Base-by-base conservation (phyloP, 2,113 vertebrate species). In the Odontesthes bonariensis region DNA sequence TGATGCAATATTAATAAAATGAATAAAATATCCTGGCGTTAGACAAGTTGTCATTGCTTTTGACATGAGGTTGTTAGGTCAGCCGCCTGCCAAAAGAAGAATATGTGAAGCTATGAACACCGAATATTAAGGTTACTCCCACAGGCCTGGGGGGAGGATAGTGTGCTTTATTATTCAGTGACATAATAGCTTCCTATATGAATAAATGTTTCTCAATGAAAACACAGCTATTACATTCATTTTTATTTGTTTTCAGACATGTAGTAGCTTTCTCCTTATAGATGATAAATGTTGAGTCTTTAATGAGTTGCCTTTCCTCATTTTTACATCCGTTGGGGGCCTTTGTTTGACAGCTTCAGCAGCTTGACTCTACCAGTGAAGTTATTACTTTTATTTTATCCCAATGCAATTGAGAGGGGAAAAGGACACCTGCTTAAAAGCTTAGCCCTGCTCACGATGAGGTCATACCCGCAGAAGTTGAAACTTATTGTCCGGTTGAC, bases 1-100 rank as follows among this genome's bases (percentile, higher is more conserved):
- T 81, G 55, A 86, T 89, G 81, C 64, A 88, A 84, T 83, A 79
- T 88, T 89, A 86, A 91, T 86, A 83, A 49, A 83, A 87, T 87
- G 66, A 88, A 89, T 86, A 86, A 86, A 90, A 85, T 87, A 89
- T 86, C 58, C 49, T 17, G 0, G 42, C 65, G 68, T 90, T 77
- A 74, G 78, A 81, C 65, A 74, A 60, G 75, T 81, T 89, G 77
- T 89, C 89, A 83, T 77, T 86, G 75, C 65, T 73, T 31, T 67
- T 83, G 88, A 88, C 85, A 79, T 63, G 70, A 80, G 86, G 89
- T 81, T 83, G 75, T 79, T 51, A 60, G 84, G 88, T 90, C 87
- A 88, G 66, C 32, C 17, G 44, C 49, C 57, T 61, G 68, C 69
- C 67, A 86, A 9, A 0, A 70, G 54, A 40, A 68, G 75, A 75